Evolutionary conservation across 2,113 vertebrate genomes (phyloP).

Genomic region (Phylloscopus whistleri): DNA sequence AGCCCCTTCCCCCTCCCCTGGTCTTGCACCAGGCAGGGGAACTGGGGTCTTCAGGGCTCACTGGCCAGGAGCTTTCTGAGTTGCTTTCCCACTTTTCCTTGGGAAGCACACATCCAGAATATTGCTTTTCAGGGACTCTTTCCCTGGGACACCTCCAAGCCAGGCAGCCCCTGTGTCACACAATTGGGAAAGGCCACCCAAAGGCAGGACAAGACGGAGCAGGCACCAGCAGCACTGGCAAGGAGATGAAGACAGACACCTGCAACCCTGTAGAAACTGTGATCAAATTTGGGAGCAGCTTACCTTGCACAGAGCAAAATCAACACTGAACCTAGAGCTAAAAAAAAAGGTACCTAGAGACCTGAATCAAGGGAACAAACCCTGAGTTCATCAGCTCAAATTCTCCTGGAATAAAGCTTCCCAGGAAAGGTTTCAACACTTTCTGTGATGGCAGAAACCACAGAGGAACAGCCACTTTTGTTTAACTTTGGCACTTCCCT

Average conservation of each 20-base stretch:
- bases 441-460: neutral
- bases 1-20: neutral
- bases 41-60: fast-evolving
- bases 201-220: neutral
- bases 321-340: neutral
- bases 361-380: neutral
- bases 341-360: neutral
- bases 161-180: neutral
- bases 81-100: neutral
- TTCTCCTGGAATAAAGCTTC: neutral
- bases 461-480: neutral
- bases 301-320: neutral
- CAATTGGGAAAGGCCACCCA: neutral
- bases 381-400: neutral
- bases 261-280: neutral
- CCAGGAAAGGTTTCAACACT: neutral
- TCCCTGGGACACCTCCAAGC: neutral
- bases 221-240: fast-evolving
- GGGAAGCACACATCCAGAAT: neutral
- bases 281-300: neutral
- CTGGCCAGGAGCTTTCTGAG: neutral
- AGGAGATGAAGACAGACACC: neutral
- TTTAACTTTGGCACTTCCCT: neutral
- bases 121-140: neutral
- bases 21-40: neutral